These are phyloP conservation scores for Drosophila rufa DNA, from an alignment of 1,140 invertebrate genomes.

Conservation along the genomic window DNA sequence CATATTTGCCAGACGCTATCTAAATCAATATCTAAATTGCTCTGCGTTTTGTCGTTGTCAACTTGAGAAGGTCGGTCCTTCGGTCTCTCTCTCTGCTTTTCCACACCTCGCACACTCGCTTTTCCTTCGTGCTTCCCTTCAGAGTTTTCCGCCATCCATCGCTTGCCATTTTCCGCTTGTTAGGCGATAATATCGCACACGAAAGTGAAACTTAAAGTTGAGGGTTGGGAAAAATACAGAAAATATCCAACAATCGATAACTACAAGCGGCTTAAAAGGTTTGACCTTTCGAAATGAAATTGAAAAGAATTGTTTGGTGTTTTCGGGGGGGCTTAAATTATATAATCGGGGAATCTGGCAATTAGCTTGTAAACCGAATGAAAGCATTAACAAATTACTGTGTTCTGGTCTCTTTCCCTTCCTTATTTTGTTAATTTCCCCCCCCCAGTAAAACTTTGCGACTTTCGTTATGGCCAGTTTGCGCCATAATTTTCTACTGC, in stretches of 20 bases:
- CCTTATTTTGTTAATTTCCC: conserved; percentile 1
- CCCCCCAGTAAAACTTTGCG: neutral
- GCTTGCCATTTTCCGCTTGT: conserved; percentile 64
- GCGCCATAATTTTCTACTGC: conserved; percentile 1
- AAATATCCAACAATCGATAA: conserved; percentile 14
- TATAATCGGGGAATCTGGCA: conserved; percentile 26
- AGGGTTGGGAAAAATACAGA: neutral
- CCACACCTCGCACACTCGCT: neutral
- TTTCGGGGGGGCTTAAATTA: neutral
- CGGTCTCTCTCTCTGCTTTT: neutral
- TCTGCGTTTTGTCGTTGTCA: conserved; percentile 47
- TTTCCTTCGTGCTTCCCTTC: conserved; percentile 2
- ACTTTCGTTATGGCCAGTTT: conserved; percentile 15
- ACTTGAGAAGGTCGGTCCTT: conserved; percentile 17
- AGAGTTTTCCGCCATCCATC: conserved; percentile 16
- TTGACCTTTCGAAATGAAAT: conserved; percentile 27
- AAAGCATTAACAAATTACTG: conserved; percentile 19
- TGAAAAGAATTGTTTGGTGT: conserved; percentile 5
- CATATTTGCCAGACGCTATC: conserved; percentile 56
- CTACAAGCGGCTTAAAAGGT: conserved; percentile 8
- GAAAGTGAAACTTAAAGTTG: conserved; percentile 33
- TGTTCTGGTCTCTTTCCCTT: neutral
- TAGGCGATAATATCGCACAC: conserved; percentile 61
- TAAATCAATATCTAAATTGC: conserved; percentile 72
- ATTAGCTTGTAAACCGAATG: conserved; percentile 20